A percentile compares a stretch with the other conserved stretches of the same genome.
phyloP scores from a whole-genome alignment of 2,113 vertebrate genomes.

The Silurus meridionalis region DNA sequence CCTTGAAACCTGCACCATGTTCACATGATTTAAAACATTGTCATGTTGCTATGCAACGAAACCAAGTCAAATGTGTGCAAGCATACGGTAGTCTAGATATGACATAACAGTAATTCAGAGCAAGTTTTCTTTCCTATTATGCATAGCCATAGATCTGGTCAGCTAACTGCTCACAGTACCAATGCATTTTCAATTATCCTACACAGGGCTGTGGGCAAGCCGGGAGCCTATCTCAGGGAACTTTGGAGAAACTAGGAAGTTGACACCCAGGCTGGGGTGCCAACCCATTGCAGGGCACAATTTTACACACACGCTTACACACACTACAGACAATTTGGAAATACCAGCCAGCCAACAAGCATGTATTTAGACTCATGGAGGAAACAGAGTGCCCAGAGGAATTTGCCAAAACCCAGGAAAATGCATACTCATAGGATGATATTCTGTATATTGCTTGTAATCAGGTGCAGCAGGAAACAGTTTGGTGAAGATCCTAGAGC shows the following conservation, averaged over 20 bases:
- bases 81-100: background rate
- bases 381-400: too few relatives aligned
- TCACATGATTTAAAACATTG: background rate
- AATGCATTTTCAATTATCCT: too few relatives aligned
- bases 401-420: too few relatives aligned
- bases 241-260: too few relatives aligned
- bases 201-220: too few relatives aligned
- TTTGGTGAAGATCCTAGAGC: slow-evolving; percentile 81
- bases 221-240: too few relatives aligned
- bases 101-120: background rate
- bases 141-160: background rate
- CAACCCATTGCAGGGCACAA: background rate
- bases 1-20: background rate
- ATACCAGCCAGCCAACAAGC: too few relatives aligned
- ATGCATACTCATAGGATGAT: too few relatives aligned
- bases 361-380: too few relatives aligned
- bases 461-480: slow-evolving; percentile 82
- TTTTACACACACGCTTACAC: background rate
- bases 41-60: slow-evolving; percentile 17
- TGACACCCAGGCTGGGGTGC: too few relatives aligned
- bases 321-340: too few relatives aligned
- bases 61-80: background rate
- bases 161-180: background rate
- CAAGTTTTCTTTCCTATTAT: background rate
- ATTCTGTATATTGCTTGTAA: background rate